Base-by-base conservation (phyloP, 2,113 vertebrate species). In the Anarhynchus alexandrinus region DNA sequence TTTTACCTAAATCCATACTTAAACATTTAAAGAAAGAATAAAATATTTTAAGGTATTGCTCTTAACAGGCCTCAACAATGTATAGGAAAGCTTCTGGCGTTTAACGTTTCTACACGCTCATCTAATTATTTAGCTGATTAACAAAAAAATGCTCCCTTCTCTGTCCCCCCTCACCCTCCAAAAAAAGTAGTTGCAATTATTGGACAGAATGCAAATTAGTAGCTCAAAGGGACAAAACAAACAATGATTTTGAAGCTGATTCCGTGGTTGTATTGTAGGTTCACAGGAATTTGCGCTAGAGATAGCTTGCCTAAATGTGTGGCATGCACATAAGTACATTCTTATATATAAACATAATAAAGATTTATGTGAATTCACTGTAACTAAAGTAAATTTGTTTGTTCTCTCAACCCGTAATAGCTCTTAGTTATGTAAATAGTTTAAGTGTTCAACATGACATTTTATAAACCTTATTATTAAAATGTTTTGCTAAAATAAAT, bases 401-500 rank as follows among this genome's bases (percentile, higher is more conserved):
- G 78, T 91, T 94, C 96, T 90, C 86, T 90, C 45, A 96, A 93
- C 55, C 29, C 54, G 5, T 77, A 96, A 91, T 72, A 80, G 47
- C 70, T 94, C 69, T 96, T 77, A 80, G 64, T 90, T 78, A 96
- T 80, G 67, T 96, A 94, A 97, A 90, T 69, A 95, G 64, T 64
- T 92, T 69, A 91, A 97, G 95, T 51, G 57, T 88, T 90, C 95
- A 92, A 88, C 66, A 71, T 79, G 88, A 96, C n/a, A 84, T 94
- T 92, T 94, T 96, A 94, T 94, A 97, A 98, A 95, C 82, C 40
- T 96, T 93, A 85, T 65, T 81, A 93, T 86, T 77, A 84, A 94
- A 81, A 96, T 93, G 52, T 84, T 95, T 84, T 82, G 49, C 93
- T 96, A 92, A 96, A 96, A 96, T 87, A 96, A 96, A 96, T 91